A percentile compares a stretch with the other conserved stretches of the same genome.
phyloP scores from a whole-genome alignment of 2,113 vertebrate species.

The Oceanites oceanicus region DNA sequence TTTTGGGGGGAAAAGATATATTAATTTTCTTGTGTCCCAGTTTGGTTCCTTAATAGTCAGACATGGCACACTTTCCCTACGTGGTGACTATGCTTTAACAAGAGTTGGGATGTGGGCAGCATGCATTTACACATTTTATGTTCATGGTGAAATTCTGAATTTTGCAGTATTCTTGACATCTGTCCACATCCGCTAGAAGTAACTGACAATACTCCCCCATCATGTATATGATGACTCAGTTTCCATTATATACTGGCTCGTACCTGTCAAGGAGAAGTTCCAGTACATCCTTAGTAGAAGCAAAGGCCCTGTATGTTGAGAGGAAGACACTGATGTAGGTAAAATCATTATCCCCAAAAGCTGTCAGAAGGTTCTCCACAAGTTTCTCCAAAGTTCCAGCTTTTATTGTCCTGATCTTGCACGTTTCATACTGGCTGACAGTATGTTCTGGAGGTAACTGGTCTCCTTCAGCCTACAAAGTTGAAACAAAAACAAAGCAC shows the following conservation, averaged over 20 bases:
- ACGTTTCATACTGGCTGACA: slow-evolving; percentile 92
- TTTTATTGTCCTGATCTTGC: slow-evolving; percentile 92
- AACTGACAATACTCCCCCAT: not conserved
- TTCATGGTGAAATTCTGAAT: not conserved
- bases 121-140: not conserved
- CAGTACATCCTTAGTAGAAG: slow-evolving; percentile 85
- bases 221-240: not conserved
- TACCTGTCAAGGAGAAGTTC: slow-evolving; percentile 88
- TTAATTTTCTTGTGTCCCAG: not conserved
- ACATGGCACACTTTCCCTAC: not conserved
- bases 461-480: slow-evolving; percentile 83
- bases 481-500: not conserved
- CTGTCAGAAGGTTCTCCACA: slow-evolving; percentile 92
- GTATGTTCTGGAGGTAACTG: slow-evolving; percentile 90
- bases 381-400: slow-evolving; percentile 92
- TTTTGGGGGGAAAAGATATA: not conserved
- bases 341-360: slow-evolving; percentile 92
- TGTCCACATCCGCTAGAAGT: not conserved
- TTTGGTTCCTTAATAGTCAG: not conserved
- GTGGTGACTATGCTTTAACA: not conserved
- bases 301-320: slow-evolving; percentile 90
- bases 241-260: not conserved
- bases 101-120: not conserved
- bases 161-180: not conserved
- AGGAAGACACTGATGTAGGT: slow-evolving; percentile 95